Conservation (phyloP, 2,113 vertebrate species). For the Ceratotherium simum region DNA sequence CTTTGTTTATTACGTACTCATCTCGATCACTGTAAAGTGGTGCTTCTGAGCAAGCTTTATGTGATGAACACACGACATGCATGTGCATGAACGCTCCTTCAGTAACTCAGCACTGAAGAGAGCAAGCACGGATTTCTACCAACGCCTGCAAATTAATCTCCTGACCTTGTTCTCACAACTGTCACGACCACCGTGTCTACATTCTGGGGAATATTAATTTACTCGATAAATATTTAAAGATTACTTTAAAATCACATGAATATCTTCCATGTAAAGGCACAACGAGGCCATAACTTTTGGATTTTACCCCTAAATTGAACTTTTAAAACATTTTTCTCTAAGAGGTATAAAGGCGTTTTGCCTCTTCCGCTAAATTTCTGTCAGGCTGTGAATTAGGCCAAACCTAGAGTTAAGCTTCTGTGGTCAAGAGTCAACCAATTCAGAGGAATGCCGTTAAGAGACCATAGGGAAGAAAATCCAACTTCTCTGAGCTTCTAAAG, state of each 20-base stretch:
- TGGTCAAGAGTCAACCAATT: neutral
- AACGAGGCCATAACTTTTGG: neutral
- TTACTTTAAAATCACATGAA: neutral
- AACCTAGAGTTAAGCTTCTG: neutral
- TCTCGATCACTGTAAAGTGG: constrained; percentile 85
- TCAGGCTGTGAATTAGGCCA: neutral
- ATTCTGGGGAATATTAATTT: constrained; percentile 64
- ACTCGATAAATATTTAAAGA: neutral
- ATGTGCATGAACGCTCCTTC: constrained; percentile 87
- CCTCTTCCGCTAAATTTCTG: constrained; percentile 73
- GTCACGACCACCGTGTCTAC: constrained; percentile 58
- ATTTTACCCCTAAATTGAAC: constrained; percentile 59
- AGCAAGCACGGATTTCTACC: neutral
- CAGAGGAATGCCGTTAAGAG: constrained; percentile 23
- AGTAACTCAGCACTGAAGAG: constrained; percentile 46
- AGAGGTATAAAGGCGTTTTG: constrained; percentile 70
- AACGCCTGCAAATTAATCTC: constrained; percentile 69
- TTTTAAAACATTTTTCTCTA: constrained; percentile 57
- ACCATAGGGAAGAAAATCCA: constrained; percentile 39
- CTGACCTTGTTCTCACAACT: constrained; percentile 67
- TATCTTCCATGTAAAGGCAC: neutral
- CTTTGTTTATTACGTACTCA: constrained; percentile 82
- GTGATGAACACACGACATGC: constrained; percentile 80
- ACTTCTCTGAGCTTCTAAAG: constrained; percentile 73
- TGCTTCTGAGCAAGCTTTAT: constrained; percentile 84